Conservation (phyloP, 2,888 invertebrate species). For the Anticlea derivata region DNA sequence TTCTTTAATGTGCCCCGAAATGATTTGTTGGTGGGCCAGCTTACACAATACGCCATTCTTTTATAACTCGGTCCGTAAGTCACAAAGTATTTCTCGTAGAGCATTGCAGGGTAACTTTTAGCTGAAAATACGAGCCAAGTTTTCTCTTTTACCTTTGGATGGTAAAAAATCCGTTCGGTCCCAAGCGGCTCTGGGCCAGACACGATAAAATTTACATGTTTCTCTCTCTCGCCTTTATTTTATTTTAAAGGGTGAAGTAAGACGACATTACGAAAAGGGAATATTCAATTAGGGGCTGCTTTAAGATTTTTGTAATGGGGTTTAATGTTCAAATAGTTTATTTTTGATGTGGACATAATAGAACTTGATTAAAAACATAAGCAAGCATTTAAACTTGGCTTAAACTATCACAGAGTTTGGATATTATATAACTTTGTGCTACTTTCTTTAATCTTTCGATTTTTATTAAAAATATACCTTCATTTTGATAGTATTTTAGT, state of each 20-base stretch:
- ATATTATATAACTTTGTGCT: no score
- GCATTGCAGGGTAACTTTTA: constrained; percentile 73
- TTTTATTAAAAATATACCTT: no score
- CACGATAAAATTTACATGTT: constrained; percentile 82
- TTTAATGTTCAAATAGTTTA: constrained; percentile 18
- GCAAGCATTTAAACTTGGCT: no score
- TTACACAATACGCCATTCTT: constrained; percentile 66
- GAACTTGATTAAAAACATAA: neutral
- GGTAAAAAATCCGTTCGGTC: constrained; percentile 69
- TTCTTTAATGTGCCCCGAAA: constrained; percentile 52
- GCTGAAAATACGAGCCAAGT: constrained; percentile 79
- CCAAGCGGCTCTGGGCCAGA: constrained; percentile 63
- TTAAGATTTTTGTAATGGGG: constrained; percentile 60
- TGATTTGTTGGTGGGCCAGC: constrained; percentile 62
- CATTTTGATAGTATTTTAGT: no score
- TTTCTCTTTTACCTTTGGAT: constrained; percentile 70
- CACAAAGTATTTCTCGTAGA: constrained; percentile 74
- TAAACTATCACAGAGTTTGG: no score
- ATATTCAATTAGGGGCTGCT: constrained; percentile 79
- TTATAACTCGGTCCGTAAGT: constrained; percentile 73
- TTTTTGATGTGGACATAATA: neutral
- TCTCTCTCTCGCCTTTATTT: constrained; percentile 77
- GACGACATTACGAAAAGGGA: constrained; percentile 77
- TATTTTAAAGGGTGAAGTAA: constrained; percentile 82
- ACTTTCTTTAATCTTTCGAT: no score